Base-by-base conservation (phyloP, 2,888 invertebrate genomes). In the Hoplodrina ambigua region DNA sequence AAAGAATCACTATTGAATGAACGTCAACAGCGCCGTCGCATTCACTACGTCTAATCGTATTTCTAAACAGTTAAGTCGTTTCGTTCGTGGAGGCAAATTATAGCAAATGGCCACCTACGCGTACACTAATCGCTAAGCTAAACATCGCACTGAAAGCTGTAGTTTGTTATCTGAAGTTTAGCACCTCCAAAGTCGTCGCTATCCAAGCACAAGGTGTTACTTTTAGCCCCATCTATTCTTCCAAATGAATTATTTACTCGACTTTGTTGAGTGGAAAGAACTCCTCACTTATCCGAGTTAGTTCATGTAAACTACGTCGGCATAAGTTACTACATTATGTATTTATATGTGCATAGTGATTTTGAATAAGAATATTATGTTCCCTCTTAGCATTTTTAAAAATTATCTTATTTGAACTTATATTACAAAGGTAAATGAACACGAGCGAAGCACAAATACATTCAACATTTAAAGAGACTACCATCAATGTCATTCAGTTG, bases 161-260 rank as follows among this genome's bases (percentile, higher is more conserved):
- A 86, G 86, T 88, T 88, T 88, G 86, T 88, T 86, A 86, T 84
- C 83, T 78, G 33, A 69, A 84, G 83, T 84, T 91, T 90, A 87
- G 81, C 89, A 89, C 81, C 73, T 79, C 73, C 72, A 60, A 88
- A 87, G 76, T 79, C 84, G 80, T 85, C 78, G 64, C 75, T 74
- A 71, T 81, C 77, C 83, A 84, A 83, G 75, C 71, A 79, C 50
- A 75, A 85, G 79, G 81, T 84, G 87, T 80, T 84, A 86, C 80
- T 84, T 88, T 86, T 86, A 73, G 76, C 69, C 69, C 80, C 76
- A 78, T 76, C 75, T 68, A 77, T 78, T 72, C 70, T 64, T 73
- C 69, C 49, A 75, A 76, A 74, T 78, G 60, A 69, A 78, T 80
- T 82, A 75, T 83, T 75, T 72, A 83, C 75, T 70, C 25, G 55